Evolutionary conservation across 2,113 vertebrate species (phyloP), one percentile per base, ranked within the genome.

Genomic region (Ancistrus triradiatus): DNA sequence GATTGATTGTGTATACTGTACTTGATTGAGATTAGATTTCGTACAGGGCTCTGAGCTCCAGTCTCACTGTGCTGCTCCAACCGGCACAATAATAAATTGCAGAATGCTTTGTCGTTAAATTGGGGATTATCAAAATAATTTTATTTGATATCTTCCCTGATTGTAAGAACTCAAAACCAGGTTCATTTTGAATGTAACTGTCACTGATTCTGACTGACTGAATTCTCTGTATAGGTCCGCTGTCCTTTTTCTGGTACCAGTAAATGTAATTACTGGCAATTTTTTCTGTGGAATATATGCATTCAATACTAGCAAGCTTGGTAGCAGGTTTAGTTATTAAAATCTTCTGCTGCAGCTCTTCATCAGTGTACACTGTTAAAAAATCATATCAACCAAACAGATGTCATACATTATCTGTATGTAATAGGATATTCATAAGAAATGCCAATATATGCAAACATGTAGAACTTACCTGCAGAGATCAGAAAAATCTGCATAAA

Each of bases 191-290:
- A 18, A 14, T 2, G 7, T 1, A 2, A 14, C 17, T 48, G 21
- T 27, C n/a, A 5, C 19, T 35, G 17, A 48, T 47, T 14, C n/a
- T 24, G 31, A 47, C 43, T n/a, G 7, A 22, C 28, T 46, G 43
- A 24, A 66, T 22, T 57, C 51, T 66, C 3, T 25, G 37, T 2
- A 66, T 25, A 13, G 24, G 31, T 56, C 46, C 43, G 14, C n/a
- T 17, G 6, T 56, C 62, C 35, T 47, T 66, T 14, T 57, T 47
- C 28, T 66, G 51, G 19, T 66, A 66, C 63, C 63, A 66, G 63
- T 57, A 52, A 28, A 66, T 47, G 28, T 57, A 47, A 47, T 25
- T 0, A n/a, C n/a, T 0, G 2, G 2, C 25, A 51, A 57, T 15
- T 27, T 37, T 24, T 15, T 27, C 49, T 24, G 42, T 4, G 7